Base-by-base conservation (phyloP, 1,140 invertebrate genomes). In the Drosophila burlai region DNA sequence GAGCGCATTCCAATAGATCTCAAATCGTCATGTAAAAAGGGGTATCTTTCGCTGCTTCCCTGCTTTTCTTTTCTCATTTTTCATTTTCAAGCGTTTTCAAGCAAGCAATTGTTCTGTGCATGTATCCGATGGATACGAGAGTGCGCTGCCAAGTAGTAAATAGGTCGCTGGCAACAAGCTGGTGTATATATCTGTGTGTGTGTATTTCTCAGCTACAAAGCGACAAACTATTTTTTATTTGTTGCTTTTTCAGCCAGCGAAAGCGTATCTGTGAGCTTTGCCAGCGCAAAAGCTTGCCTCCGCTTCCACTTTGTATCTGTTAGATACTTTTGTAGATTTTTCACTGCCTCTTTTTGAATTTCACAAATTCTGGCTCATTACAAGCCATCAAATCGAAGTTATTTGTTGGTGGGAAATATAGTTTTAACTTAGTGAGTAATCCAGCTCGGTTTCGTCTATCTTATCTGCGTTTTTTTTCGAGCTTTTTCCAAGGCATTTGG, bases 91-190 rank as follows among this genome's bases (percentile, higher is more conserved):
- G 57, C 57, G 40, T 66, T 52, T 42, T 52, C 15, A 16, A 34
- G 60, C 26, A 18, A 40, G 60, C 68, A 49, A 46, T 71, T 67
- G 72, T 77, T 67, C 54, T 76, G 74, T 77, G 73, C 75, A 60
- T 77, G 75, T 78, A 78, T 78, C 64, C 69, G 57, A 62, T 60
- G 62, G 72, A 74, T 75, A 74, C 55, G 68, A 47, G 68, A 47
- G 50, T 61, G 57, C 63, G 60, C 52, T 36, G 68, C 67, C 49
- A 63, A 63, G 42, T 59, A 76, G 74, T 78, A 78, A 78, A 78
- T 78, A 78, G 75, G 75, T 78, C 75, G 75, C 64, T 68, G 49
- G 74, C 75, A 43, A 58, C 64, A 69, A 52, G 66, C 65, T 63
- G 29, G 46, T 57, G 54, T 57, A 57, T 57, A 3, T 38, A 5